phyloP scores from a whole-genome alignment of 92 coral and sea anemone genomes.

The Heliopora coerulea region DNA sequence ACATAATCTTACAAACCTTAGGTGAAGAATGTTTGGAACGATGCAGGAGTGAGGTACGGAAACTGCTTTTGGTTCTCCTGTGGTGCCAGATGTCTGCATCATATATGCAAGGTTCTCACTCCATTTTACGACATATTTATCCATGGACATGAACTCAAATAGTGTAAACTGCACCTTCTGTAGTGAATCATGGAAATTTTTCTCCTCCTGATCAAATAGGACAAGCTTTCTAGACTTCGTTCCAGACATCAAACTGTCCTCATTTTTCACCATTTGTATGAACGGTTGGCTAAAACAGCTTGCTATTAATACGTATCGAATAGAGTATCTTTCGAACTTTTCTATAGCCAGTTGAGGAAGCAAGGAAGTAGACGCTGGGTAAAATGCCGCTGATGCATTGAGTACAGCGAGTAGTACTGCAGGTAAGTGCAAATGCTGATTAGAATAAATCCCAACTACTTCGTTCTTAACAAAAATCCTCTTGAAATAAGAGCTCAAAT shows the following conservation, averaged over 20 bases:
- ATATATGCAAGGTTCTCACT: conserved; percentile 61
- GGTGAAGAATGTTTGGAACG: conserved; percentile 67
- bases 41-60: conserved; percentile 87
- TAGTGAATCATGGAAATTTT: background rate
- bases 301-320: conserved; percentile 27
- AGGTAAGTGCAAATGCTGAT: conserved; percentile 56
- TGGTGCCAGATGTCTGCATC: conserved; percentile 97
- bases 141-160: background rate
- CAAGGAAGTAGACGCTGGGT: conserved; percentile 68
- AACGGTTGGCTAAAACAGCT: background rate
- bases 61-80: conserved; percentile 84
- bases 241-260: background rate
- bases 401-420: conserved; percentile 71
- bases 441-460: conserved; percentile 56
- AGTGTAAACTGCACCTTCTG: conserved; percentile 1
- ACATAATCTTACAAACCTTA: conserved; percentile 47
- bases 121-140: conserved; percentile 12
- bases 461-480: conserved; percentile 33
- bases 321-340: conserved; percentile 44
- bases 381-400: conserved; percentile 65
- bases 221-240: background rate
- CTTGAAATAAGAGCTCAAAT: conserved; percentile 48
- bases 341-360: conserved; percentile 52
- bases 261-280: background rate
- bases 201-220: background rate